Conservation (phyloP, 1,140 invertebrate genomes). For the Drosophila melanica region DNA sequence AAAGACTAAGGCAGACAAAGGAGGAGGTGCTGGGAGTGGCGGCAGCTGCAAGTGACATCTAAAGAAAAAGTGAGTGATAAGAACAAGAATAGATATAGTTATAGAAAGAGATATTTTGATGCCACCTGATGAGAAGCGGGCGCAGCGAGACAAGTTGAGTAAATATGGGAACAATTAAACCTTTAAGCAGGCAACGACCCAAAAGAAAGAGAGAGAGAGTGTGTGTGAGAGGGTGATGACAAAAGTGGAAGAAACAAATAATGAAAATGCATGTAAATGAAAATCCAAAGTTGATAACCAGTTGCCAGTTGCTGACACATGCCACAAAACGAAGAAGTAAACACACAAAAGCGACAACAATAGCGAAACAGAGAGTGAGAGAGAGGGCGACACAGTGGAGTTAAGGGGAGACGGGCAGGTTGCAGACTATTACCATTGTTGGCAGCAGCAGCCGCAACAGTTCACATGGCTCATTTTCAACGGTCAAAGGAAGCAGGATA, state of each 20-base stretch:
- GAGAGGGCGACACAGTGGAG: slow-evolving; percentile 1
- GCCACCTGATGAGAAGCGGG: slow-evolving; percentile 16
- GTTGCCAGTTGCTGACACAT: slow-evolving; percentile 59
- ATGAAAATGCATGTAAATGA: slow-evolving; percentile 77
- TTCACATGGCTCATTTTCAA: slow-evolving; percentile 79
- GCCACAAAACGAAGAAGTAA: slow-evolving; percentile 63
- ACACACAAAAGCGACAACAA: slow-evolving; percentile 43
- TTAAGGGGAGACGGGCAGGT: background rate
- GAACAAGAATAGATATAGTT: slow-evolving; percentile 39
- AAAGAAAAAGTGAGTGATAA: slow-evolving; percentile 40
- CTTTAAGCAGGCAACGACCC: slow-evolving; percentile 70
- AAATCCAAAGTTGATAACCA: slow-evolving; percentile 29
- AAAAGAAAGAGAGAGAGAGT: background rate
- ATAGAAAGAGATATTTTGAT: background rate
- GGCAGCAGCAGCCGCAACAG: slow-evolving; percentile 65
- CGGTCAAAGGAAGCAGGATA: slow-evolving; percentile 72
- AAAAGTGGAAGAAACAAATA: slow-evolving; percentile 33
- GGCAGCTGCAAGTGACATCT: slow-evolving; percentile 37
- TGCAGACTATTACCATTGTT: slow-evolving; percentile 39
- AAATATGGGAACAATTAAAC: slow-evolving; percentile 67
- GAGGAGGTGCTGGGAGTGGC: background rate
- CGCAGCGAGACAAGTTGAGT: background rate
- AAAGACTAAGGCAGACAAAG: slow-evolving; percentile 25
- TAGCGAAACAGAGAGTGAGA: slow-evolving; percentile 16
- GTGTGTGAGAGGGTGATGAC: slow-evolving; percentile 21